Percentiles rank a stretch among this genome's conserved stretches.
phyloP scores from a whole-genome alignment of 2,888 invertebrate species.

The Alentia gelatinosa region DNA sequence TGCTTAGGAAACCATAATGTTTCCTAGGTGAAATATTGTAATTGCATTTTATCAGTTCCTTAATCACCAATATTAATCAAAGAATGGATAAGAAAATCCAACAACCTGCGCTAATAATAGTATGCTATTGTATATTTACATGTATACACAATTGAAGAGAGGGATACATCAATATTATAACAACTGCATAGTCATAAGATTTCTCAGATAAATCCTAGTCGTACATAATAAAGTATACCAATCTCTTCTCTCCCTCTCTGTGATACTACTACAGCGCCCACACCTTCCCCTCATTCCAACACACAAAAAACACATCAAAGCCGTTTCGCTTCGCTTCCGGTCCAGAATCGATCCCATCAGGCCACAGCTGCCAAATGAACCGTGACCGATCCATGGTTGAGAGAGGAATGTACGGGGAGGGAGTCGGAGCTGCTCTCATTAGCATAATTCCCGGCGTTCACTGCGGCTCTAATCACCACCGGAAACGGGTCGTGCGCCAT shows the following conservation, averaged over 20 bases:
- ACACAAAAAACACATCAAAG: slow-evolving; percentile 16
- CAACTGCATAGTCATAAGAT: too few species aligned
- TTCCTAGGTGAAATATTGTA: too few species aligned
- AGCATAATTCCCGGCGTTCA: slow-evolving; percentile 28
- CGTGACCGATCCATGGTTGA: slow-evolving; percentile 44
- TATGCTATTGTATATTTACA: too few species aligned
- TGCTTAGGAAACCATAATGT: too few species aligned
- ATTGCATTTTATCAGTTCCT: too few species aligned
- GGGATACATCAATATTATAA: too few species aligned
- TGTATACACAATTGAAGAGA: too few species aligned
- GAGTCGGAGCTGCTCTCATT: background rate
- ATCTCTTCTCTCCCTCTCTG: background rate
- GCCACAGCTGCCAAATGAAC: slow-evolving; percentile 28
- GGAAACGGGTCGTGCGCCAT: slow-evolving; percentile 5
- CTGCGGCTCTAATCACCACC: slow-evolving; percentile 28
- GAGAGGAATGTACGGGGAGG: too few species aligned
- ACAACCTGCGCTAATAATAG: too few species aligned
- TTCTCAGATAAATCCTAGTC: too few species aligned
- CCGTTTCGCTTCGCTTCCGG: background rate
- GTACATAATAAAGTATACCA: background rate
- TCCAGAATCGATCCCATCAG: background rate
- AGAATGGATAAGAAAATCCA: too few species aligned
- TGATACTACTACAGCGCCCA: background rate
- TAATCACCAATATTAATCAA: too few species aligned
- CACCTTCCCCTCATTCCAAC: background rate